Percentiles rank a stretch among this genome's conserved stretches.
Evolutionary conservation across 2,888 invertebrate genomes (phyloP).

Genomic region (Dorcus hopei): DNA sequence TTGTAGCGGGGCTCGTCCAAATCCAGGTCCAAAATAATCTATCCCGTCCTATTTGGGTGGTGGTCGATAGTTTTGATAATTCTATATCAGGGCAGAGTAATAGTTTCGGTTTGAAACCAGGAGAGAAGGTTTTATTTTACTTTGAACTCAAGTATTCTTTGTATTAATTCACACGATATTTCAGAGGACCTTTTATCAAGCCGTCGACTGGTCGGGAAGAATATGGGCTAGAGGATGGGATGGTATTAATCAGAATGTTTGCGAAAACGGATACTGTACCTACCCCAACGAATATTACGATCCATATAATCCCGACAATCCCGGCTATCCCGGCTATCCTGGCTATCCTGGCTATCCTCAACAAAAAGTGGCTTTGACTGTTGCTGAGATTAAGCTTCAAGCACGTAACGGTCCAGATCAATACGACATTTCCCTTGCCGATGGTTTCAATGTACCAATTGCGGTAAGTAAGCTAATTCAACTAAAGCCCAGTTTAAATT

Average conservation of each 20-base stretch:
- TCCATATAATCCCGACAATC: too few species aligned
- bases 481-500: not conserved
- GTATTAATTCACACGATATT: not conserved
- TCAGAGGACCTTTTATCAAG: slow-evolving; percentile 28
- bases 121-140: not conserved
- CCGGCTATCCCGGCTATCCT: too few species aligned
- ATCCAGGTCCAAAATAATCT: too few species aligned
- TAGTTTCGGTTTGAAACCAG: too few species aligned
- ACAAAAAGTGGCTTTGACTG: slow-evolving; percentile 18
- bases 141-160: not conserved
- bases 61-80: too few species aligned
- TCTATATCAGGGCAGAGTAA: too few species aligned
- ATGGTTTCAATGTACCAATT: slow-evolving; percentile 47
- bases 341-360: slow-evolving; percentile 38
- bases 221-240: slow-evolving; percentile 51
- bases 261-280: slow-evolving; percentile 41
- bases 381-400: slow-evolving; percentile 48
- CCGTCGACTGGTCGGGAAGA: slow-evolving; percentile 45
- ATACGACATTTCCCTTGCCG: slow-evolving; percentile 50
- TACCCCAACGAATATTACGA: slow-evolving; percentile 35
- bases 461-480: slow-evolving; percentile 19
- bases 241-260: slow-evolving; percentile 28
- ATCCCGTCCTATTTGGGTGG: too few species aligned
- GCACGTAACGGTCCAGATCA: slow-evolving; percentile 39
- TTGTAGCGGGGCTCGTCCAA: too few species aligned